These are phyloP conservation scores for Heloderma charlesbogerti DNA, from an alignment of 2,113 vertebrate genomes.

Conservation along the genomic window DNA sequence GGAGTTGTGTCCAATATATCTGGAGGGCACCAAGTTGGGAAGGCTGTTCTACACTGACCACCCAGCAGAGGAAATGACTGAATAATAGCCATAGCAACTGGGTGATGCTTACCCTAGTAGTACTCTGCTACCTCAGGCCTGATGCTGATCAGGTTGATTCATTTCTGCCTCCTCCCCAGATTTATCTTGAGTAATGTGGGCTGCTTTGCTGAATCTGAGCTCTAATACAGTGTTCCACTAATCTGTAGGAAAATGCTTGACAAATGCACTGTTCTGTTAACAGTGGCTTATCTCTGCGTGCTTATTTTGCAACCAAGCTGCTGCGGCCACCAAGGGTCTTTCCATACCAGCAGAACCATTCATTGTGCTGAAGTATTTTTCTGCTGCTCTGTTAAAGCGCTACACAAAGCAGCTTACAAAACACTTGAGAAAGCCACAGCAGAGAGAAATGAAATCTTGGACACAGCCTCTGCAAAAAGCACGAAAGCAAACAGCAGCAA, in stretches of 20 bases:
- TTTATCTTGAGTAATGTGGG: background rate
- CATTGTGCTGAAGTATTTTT: background rate
- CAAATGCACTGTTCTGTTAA: background rate
- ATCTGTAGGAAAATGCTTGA: background rate
- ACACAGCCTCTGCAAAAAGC: no score
- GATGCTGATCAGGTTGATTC: background rate
- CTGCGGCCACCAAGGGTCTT: background rate
- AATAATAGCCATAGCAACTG: background rate
- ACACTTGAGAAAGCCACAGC: background rate
- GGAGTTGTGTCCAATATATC: no score
- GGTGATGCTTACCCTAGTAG: background rate
- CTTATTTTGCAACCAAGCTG: background rate
- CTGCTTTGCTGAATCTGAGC: background rate
- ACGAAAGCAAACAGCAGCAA: no score
- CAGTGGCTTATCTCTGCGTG: background rate
- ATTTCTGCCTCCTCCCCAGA: background rate
- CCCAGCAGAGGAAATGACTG: no score
- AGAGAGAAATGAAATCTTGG: no score
- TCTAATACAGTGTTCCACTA: background rate
- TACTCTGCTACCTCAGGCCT: background rate
- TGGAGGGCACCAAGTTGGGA: no score
- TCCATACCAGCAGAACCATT: background rate
- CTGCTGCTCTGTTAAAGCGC: no score
- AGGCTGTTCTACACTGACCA: no score
- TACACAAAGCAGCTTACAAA: background rate